Percentiles rank a stretch among this genome's conserved stretches.
Evolutionary conservation across 2,113 vertebrate species (phyloP).

Genomic region (Chionodraco myersi): DNA sequence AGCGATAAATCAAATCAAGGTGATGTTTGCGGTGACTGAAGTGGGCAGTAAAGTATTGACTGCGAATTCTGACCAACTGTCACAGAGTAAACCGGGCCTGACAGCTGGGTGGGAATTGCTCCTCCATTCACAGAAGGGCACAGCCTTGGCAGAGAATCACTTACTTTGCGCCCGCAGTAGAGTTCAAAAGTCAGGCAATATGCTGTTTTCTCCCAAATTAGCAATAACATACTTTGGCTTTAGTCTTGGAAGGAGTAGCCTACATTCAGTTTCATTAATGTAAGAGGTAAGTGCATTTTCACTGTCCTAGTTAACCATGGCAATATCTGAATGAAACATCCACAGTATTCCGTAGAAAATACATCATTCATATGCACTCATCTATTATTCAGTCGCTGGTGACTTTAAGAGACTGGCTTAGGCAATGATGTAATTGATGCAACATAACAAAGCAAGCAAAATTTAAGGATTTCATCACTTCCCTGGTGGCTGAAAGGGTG

Average conservation of each 20-base stretch:
- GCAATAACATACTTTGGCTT: not conserved
- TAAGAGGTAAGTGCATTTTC: not conserved
- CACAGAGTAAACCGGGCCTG: constrained; percentile 51
- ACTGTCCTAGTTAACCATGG: not conserved
- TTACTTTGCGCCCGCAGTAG: constrained; percentile 6
- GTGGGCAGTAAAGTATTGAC: constrained; percentile 61
- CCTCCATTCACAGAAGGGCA: constrained; percentile 29
- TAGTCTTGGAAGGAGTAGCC: not conserved
- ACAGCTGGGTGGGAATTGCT: constrained; percentile 57
- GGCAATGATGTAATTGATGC: constrained; percentile 39
- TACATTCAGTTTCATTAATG: constrained; percentile 1
- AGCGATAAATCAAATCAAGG: constrained; percentile 51
- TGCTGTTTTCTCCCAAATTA: constrained; percentile 23
- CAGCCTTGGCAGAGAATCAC: constrained; percentile 39
- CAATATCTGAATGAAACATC: constrained; percentile 20
- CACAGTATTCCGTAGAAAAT: constrained; percentile 31
- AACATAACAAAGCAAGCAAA: constrained; percentile 28
- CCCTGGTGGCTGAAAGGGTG: constrained; percentile 11
- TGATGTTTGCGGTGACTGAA: constrained; percentile 55
- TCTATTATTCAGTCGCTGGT: constrained; percentile 57
- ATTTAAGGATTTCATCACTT: constrained; percentile 22
- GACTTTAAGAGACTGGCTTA: constrained; percentile 9
- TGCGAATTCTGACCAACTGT: constrained; percentile 44
- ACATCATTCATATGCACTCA: constrained; percentile 55
- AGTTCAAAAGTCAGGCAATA: constrained; percentile 36